A percentile compares a stretch with the other conserved stretches of the same genome.
These are phyloP conservation scores for Numenius arquata DNA, from an alignment of 2,113 vertebrate species.

Conservation along the genomic window DNA sequence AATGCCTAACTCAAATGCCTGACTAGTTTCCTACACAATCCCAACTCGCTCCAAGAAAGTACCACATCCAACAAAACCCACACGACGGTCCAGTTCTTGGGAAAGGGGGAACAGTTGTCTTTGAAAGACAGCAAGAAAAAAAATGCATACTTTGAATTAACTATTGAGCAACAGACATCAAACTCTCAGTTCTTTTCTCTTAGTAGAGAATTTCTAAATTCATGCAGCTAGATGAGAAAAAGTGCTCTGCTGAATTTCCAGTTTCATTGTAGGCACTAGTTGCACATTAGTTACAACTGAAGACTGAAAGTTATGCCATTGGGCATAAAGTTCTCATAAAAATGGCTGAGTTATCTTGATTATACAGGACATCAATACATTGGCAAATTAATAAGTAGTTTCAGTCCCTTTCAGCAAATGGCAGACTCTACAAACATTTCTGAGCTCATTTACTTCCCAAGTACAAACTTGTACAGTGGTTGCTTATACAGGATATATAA, in stretches of 20 bases:
- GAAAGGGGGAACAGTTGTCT: not conserved
- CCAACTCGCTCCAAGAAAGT: not conserved
- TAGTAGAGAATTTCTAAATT: not conserved
- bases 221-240: not conserved
- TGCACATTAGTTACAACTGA: not conserved
- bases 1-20: not conserved
- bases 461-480: not conserved
- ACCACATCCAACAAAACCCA: not conserved
- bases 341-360: not conserved
- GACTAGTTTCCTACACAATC: not conserved
- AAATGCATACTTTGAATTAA: not conserved
- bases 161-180: not conserved
- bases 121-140: not conserved
- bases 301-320: conserved; percentile 8
- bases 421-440: not conserved
- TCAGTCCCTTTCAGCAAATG: conserved; percentile 2
- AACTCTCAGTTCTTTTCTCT: not conserved
- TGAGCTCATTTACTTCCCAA: not conserved
- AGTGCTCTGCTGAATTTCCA: not conserved
- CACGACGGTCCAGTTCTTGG: not conserved
- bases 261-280: not conserved
- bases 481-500: not conserved
- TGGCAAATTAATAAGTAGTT: not conserved
- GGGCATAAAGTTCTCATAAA: conserved; percentile 27
- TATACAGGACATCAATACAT: not conserved